Evolutionary conservation across 1,140 invertebrate genomes (phyloP).

Genomic region (Babylonia areolata): DNA sequence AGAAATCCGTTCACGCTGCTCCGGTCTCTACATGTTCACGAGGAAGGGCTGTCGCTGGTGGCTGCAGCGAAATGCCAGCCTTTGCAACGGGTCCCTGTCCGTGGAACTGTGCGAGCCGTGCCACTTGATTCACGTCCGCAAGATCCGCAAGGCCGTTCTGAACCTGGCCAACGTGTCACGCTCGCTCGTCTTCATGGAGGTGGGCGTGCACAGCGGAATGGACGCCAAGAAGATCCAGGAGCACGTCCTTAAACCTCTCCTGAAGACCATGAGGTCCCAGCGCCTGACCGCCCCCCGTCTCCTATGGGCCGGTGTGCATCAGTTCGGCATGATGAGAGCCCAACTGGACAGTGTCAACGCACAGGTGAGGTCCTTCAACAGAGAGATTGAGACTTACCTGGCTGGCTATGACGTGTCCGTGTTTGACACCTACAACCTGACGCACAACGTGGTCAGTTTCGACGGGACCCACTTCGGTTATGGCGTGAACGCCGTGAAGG

Average conservation of each 20-base stretch:
- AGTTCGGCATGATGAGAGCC: background rate
- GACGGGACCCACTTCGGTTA: conserved; percentile 28
- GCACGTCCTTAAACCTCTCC: background rate
- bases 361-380: background rate
- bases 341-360: background rate
- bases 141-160: background rate
- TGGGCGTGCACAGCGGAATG: background rate
- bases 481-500: conserved; percentile 17
- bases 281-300: background rate
- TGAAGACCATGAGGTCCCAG: background rate
- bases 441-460: conserved; percentile 22
- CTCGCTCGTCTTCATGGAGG: background rate
- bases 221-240: too few relatives aligned
- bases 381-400: background rate
- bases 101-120: background rate
- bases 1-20: background rate
- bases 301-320: background rate
- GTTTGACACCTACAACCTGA: conserved; percentile 30
- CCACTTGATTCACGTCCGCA: background rate
- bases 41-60: background rate
- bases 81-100: background rate
- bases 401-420: background rate
- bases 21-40: conserved; percentile 10
- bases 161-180: background rate
- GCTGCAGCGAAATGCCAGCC: background rate